A percentile compares a stretch with the other conserved stretches of the same genome.
These are phyloP conservation scores for Papilio polyxenes DNA, from an alignment of 1,140 invertebrate genomes.

Conservation along the genomic window DNA sequence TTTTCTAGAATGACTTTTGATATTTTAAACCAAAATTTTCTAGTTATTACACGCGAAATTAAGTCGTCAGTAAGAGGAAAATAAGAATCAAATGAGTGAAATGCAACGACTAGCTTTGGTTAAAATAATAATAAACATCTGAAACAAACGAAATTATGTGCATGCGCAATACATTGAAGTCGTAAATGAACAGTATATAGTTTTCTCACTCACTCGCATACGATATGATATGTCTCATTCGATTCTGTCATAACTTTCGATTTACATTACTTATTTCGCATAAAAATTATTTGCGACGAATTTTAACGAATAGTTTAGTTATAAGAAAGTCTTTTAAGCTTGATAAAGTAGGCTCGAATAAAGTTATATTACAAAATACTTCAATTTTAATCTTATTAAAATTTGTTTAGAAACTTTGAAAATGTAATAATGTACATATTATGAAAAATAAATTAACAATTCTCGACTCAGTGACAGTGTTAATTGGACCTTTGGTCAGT, in stretches of 20 bases:
- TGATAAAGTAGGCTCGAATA: too few species aligned
- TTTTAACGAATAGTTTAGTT: background rate
- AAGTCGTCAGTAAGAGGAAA: background rate
- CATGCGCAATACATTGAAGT: background rate
- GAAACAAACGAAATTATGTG: background rate
- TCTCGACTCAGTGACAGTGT: background rate
- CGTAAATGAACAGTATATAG: background rate
- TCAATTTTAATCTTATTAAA: too few species aligned
- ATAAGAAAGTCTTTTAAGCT: too few species aligned
- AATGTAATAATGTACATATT: too few species aligned
- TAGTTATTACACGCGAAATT: background rate
- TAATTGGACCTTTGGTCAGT: conserved; percentile 8
- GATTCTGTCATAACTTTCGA: background rate
- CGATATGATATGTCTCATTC: background rate
- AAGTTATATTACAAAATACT: too few species aligned
- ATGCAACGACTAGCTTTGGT: background rate
- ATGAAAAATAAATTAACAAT: background rate
- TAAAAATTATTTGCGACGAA: too few species aligned
- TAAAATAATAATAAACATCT: background rate
- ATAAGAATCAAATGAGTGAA: background rate
- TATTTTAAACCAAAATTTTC: background rate
- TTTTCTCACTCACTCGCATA: background rate
- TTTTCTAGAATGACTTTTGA: too few species aligned
- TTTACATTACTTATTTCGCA: background rate
- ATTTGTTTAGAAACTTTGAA: too few species aligned